Evolutionary conservation across 2,888 invertebrate genomes (phyloP), one percentile per base, ranked within the genome.

Genomic region (Plebejus melissa): DNA sequence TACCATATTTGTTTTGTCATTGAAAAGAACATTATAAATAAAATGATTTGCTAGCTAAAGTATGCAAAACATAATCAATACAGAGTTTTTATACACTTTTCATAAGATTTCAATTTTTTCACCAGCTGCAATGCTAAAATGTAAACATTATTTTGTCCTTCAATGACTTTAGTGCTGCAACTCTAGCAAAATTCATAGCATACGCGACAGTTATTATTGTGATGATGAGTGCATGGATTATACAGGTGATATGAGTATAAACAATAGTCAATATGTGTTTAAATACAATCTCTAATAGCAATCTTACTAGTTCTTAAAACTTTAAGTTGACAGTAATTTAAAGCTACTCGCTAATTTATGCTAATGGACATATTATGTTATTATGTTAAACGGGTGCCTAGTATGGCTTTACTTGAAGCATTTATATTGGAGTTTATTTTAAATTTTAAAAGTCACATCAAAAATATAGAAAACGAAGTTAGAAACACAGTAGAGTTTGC

Each of bases 391-490:
- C 41, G 70, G 41, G 41, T n/a, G 41, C 41, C 22, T 70, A 70
- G n/a, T 70, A 70, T 70, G 70, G 22, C 70, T 41, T 41, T 16
- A 70, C 41, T 41, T n/a, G 70, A 41, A 70, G 41, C 54, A 54
- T 13, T 72, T 54, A 50, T 36, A 50, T 72, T 50, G 32, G 46
- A 72, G 28, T 72, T 54, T 54, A 72, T 32, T 22, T 11, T 54
- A 72, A 46, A 72, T 50, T 65, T 32, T 54, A 54, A 72, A 72
- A 72, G 54, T 72, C 72, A 72, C 72, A 50, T 72, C 50, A 72
- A 72, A 72, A 72, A 72, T 72, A 72, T 72, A 72, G 50, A 32
- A 72, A 72, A 50, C 32, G 72, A 72, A 54, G 72, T 32, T 50
- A 72, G 46, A 54, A 54, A 50, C 72, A 71, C 22, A 70, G 38